Evolutionary conservation across 2,113 vertebrate species (phyloP).

Genomic region (Leucosticte australis): DNA sequence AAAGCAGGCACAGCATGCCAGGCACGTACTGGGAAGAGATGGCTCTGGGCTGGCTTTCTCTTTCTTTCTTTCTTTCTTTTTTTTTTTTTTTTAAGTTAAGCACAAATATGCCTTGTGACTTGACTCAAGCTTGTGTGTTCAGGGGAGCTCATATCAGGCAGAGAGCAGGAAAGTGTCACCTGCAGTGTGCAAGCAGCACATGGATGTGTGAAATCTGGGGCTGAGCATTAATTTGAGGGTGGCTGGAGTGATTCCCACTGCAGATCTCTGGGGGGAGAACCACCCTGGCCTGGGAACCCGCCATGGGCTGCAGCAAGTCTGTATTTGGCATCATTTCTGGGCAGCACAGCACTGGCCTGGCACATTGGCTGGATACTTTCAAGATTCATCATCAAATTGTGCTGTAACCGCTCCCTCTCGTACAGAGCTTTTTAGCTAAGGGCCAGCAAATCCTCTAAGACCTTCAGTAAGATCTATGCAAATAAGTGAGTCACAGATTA

Average conservation of each 20-base stretch:
- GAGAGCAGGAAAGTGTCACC: neutral
- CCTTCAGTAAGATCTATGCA: neutral
- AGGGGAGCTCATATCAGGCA: neutral
- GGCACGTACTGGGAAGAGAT: neutral
- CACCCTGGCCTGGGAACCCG: neutral
- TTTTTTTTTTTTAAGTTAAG: neutral
- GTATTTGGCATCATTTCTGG: slow-evolving; percentile 33
- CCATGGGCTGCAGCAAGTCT: neutral
- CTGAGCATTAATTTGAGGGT: neutral
- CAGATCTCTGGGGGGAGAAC: neutral
- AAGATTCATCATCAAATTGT: slow-evolving; percentile 29
- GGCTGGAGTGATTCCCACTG: neutral
- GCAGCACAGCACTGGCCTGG: neutral
- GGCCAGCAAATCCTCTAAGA: neutral
- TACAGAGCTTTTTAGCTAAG: neutral
- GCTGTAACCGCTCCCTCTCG: neutral
- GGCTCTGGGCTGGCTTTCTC: neutral
- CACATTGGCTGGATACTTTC: neutral
- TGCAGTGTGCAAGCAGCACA: accelerated
- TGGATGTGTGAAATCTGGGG: neutral
- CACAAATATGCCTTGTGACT: neutral
- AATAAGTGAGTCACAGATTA: neutral
- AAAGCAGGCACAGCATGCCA: neutral
- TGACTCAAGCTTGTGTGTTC: neutral
- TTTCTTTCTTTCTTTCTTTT: neutral